A percentile compares a stretch with the other conserved stretches of the same genome.
These are phyloP conservation scores for Aphis gossypii DNA, from an alignment of 1,140 invertebrate genomes.

Conservation along the genomic window DNA sequence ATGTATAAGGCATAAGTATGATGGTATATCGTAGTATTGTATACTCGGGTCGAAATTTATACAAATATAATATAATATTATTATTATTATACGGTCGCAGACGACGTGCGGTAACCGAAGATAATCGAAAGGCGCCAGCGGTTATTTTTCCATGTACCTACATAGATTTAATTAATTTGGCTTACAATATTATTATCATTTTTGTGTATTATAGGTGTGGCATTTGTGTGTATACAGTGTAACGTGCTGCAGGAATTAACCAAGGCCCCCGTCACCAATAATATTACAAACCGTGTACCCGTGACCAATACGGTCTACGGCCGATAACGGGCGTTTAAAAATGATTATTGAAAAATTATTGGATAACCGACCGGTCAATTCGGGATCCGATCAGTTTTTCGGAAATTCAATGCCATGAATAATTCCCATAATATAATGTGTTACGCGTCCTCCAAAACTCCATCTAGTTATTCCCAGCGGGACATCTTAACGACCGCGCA, in stretches of 20 bases:
- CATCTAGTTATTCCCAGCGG: neutral
- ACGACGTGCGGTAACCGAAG: neutral
- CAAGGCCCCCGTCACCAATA: neutral
- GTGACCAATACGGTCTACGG: neutral
- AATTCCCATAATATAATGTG: neutral
- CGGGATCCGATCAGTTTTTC: neutral
- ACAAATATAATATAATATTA: neutral
- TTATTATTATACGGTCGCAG: neutral
- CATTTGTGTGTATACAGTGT: neutral
- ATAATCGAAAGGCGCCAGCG: constrained; percentile 18
- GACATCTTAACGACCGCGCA: neutral
- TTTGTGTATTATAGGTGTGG: neutral
- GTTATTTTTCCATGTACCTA: neutral
- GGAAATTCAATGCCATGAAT: constrained; percentile 27
- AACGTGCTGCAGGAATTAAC: neutral
- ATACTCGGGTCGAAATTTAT: neutral
- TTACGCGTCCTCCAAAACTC: neutral
- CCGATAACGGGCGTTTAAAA: neutral
- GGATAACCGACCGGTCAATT: neutral
- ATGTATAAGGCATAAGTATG: neutral
- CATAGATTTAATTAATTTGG: constrained; percentile 23
- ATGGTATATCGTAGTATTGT: neutral
- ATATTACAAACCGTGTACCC: neutral
- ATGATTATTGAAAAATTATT: constrained; percentile 11
- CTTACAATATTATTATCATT: neutral